Evolutionary conservation across 2,797 vertebrate genomes (phyloP), one percentile per base, ranked within the genome.

Genomic region (Percopsis omiscomaycus): DNA sequence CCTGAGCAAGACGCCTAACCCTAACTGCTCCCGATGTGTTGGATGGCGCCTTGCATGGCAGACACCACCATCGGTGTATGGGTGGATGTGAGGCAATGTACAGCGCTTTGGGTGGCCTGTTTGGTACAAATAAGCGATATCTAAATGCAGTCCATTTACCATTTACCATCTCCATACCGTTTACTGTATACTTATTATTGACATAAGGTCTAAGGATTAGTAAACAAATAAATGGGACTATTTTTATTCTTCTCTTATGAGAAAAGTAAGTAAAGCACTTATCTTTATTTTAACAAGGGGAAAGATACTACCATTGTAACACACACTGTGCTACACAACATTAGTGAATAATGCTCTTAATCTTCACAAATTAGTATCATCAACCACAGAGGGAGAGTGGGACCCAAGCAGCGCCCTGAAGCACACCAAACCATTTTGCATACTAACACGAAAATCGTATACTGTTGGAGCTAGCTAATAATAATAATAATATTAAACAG

Each of bases 311-410:
- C 69, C 37, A 77, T 66, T 82, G 22, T 60, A 79, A 57, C 58
- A 62, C 49, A 61, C 51, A 29, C 9, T 58, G 52, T 61, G 63
- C 52, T 61, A 30, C 55, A 30, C 62, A 69, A 72, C 56, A 68
- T 0, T 16, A 71, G 63, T 75, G 69, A 80, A 77, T 70, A 61
- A 72, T 42, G 46, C 56, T 13, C 64, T 62, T 80, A 71, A 82
- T 84, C 74, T 70, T 71, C 49, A 68, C 77, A 83, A 79, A 83
- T 87, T 86, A 84, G 61, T 64, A 74, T 74, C 58, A 67, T 75
- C 54, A 81, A 67, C 78, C 72, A 64, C 56, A 71, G 49, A 75
- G 67, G 60, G 64, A 73, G 42, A 57, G 66, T 45, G 28, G 67
- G 62, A 79, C 65, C 37, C 74, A 70, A 81, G 61, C 10, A 13